A percentile compares a stretch with the other conserved stretches of the same genome.
Evolutionary conservation across 2,113 vertebrate genomes (phyloP).

Genomic region (Psilopogon haemacephalus): DNA sequence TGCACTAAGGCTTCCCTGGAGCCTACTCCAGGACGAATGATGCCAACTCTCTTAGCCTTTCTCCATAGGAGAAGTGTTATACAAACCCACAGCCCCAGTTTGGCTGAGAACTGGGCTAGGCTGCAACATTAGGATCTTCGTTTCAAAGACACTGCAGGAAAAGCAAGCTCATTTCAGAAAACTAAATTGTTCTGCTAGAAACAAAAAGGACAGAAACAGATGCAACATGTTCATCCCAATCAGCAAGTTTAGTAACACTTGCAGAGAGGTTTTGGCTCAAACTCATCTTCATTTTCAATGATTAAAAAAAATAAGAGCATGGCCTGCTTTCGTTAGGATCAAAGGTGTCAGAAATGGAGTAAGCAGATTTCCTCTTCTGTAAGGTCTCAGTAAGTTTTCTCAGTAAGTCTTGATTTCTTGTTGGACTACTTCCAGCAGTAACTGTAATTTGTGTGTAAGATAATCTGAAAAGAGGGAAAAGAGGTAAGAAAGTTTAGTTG

Average conservation of each 20-base stretch:
- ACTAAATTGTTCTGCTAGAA: neutral
- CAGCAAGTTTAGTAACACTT: neutral
- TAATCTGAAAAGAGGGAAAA: slow-evolving; percentile 47
- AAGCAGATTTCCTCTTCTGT: neutral
- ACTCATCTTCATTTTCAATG: neutral
- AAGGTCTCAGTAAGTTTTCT: neutral
- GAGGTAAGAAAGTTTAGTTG: neutral
- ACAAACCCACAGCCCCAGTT: neutral
- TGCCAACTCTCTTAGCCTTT: no score
- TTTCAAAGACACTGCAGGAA: neutral
- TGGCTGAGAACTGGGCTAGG: neutral
- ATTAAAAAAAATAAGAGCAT: slow-evolving; percentile 8
- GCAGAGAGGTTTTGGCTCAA: neutral
- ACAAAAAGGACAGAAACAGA: neutral
- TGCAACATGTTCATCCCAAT: fast-evolving
- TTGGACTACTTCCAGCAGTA: slow-evolving; percentile 73
- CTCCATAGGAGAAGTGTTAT: no score
- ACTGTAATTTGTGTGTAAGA: slow-evolving; percentile 71
- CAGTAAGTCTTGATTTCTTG: slow-evolving; percentile 76
- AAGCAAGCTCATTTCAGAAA: slow-evolving; percentile 3
- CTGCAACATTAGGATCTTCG: neutral
- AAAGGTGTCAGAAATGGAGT: neutral
- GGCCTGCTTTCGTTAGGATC: neutral
- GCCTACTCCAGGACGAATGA: no score
- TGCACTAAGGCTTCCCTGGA: no score